phyloP scores from a whole-genome alignment of 2,113 vertebrate genomes.

The Mus pahari region DNA sequence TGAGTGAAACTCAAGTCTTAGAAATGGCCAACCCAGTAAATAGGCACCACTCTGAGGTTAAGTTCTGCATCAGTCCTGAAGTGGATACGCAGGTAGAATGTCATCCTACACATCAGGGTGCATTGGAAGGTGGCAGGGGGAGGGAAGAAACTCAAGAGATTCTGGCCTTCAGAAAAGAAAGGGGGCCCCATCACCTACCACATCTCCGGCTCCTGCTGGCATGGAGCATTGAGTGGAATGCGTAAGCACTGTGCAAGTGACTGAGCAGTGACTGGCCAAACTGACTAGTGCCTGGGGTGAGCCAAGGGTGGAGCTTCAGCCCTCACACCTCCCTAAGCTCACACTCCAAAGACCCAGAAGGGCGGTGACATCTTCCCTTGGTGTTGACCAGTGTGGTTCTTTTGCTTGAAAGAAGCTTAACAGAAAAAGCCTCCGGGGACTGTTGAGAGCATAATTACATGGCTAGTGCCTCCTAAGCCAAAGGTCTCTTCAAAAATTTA shows the following conservation, averaged over 20 bases:
- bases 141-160: neutral
- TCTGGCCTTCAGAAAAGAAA: neutral
- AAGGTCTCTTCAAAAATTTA: constrained; percentile 70
- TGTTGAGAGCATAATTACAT: constrained; percentile 71
- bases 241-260: neutral
- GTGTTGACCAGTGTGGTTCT: constrained; percentile 60
- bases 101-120: neutral
- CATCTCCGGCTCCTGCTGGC: neutral
- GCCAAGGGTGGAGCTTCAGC: neutral
- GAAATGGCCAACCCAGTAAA: neutral
- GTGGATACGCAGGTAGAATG: neutral
- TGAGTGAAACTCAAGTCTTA: constrained; percentile 27
- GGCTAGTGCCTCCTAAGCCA: constrained; percentile 19
- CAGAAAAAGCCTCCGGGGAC: constrained; percentile 58
- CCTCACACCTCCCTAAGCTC: neutral
- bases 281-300: neutral
- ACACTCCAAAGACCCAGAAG: neutral
- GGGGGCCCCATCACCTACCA: neutral
- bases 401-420: constrained; percentile 69
- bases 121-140: too few species aligned
- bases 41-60: neutral
- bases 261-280: neutral
- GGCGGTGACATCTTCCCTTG: constrained; percentile 48
- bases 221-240: neutral
- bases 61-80: neutral